Conservation (phyloP, 2,113 vertebrate genomes). For the Tenebrosternarchus preto region DNA sequence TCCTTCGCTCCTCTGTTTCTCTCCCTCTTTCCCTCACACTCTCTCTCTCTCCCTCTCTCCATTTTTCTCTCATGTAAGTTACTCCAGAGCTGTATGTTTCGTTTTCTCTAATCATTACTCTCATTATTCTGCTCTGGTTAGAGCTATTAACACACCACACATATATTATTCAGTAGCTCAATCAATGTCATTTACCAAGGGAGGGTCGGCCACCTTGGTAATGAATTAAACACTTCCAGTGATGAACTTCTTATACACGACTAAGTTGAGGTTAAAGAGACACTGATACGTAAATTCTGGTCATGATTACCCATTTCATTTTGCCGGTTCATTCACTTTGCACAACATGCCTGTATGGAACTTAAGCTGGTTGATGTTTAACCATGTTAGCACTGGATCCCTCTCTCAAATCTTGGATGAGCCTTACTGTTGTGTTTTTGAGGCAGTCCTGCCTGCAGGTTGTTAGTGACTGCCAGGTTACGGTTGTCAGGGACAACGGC, state of each 20-base stretch:
- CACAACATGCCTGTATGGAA: neutral
- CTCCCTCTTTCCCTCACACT: neutral
- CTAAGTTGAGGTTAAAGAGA: neutral
- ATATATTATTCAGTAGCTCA: conserved; percentile 27
- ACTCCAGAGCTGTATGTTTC: conserved; percentile 11
- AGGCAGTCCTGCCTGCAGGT: neutral
- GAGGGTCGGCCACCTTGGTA: conserved; percentile 8
- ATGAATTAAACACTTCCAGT: conserved; percentile 12
- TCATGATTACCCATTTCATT: conserved; percentile 6
- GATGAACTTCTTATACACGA: conserved; percentile 32
- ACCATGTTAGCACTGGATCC: neutral
- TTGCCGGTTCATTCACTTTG: no score
- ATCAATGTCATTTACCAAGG: conserved; percentile 28
- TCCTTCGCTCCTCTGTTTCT: neutral
- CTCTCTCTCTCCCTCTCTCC: neutral
- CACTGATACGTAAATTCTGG: neutral
- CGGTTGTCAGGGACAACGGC: no score
- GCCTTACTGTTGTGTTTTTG: neutral
- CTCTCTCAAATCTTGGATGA: neutral
- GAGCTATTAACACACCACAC: conserved; percentile 19
- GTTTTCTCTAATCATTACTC: conserved; percentile 29
- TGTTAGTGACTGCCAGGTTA: neutral
- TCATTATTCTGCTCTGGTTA: conserved; percentile 42
- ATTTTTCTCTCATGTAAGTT: neutral
- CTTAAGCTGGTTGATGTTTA: neutral